Evolutionary conservation across 2,888 invertebrate species (phyloP).

Genomic region (Clivina fossor): DNA sequence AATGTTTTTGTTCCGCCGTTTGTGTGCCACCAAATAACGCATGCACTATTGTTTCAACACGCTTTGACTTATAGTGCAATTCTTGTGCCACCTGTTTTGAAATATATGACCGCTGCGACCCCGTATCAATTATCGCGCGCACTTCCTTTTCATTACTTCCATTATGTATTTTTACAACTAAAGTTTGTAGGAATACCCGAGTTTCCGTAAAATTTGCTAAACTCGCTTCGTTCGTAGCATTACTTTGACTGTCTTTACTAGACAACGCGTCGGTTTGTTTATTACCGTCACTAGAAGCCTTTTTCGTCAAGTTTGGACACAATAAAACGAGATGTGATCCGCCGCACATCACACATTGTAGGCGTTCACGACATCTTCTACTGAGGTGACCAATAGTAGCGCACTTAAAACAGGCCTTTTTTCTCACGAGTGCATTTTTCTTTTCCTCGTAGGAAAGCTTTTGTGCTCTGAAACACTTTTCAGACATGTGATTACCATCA

Average conservation of each 20-base stretch:
- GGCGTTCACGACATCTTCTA: constrained; percentile 3
- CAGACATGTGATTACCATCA: constrained; percentile 4
- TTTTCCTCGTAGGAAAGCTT: constrained; percentile 8
- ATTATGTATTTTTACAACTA: constrained; percentile 9
- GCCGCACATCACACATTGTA: not conserved
- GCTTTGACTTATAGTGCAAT: constrained; percentile 36
- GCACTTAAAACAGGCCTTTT: constrained; percentile 11
- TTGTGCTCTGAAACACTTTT: constrained; percentile 13
- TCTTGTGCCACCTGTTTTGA: constrained; percentile 34
- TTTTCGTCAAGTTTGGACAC: constrained; percentile 8
- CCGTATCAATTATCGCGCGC: constrained; percentile 39
- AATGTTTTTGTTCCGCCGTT: constrained; percentile 5
- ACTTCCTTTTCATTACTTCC: constrained; percentile 7
- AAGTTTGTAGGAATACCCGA: constrained; percentile 6
- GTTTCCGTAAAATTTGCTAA: constrained; percentile 10
- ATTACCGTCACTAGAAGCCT: constrained; percentile 30
- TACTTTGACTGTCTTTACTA: no score
- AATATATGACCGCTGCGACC: constrained; percentile 42
- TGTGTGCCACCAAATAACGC: constrained; percentile 1
- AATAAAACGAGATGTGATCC: not conserved
- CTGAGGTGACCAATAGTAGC: not conserved
- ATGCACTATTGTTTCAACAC: constrained; percentile 18
- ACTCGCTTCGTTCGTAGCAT: constrained; percentile 20
- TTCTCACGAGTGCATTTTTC: no score
- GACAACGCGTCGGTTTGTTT: constrained; percentile 10